Conservation (phyloP, 2,113 vertebrate genomes). For the Paramormyrops kingsleyae region DNA sequence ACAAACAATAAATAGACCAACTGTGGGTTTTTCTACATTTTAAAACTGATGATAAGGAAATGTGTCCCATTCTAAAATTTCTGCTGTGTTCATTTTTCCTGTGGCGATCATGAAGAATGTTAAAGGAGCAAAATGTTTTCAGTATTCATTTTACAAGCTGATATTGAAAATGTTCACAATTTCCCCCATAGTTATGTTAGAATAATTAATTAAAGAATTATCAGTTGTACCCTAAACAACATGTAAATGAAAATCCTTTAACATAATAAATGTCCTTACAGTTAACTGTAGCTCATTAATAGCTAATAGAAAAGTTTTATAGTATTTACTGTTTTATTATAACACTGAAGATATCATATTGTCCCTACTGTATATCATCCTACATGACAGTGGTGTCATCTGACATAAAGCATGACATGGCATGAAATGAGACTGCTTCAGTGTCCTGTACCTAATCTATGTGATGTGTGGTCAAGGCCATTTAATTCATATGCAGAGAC, state of each 20-base stretch:
- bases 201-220: neutral
- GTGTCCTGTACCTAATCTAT: neutral
- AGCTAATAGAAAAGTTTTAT: neutral
- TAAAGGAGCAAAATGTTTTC: neutral
- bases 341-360: neutral
- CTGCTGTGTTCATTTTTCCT: neutral
- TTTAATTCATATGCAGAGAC: neutral
- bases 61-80: neutral
- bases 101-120: neutral
- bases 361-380: neutral
- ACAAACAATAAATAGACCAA: neutral
- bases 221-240: neutral
- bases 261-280: neutral
- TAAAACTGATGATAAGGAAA: neutral
- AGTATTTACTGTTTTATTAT: neutral
- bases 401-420: neutral
- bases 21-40: neutral
- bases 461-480: neutral
- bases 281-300: neutral
- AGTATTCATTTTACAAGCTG: neutral
- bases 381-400: neutral
- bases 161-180: neutral
- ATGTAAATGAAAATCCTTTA: neutral
- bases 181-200: neutral
- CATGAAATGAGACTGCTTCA: neutral